phyloP scores from a whole-genome alignment of 64 coral and sea anemone species.

The Platygyra sinensis region DNA sequence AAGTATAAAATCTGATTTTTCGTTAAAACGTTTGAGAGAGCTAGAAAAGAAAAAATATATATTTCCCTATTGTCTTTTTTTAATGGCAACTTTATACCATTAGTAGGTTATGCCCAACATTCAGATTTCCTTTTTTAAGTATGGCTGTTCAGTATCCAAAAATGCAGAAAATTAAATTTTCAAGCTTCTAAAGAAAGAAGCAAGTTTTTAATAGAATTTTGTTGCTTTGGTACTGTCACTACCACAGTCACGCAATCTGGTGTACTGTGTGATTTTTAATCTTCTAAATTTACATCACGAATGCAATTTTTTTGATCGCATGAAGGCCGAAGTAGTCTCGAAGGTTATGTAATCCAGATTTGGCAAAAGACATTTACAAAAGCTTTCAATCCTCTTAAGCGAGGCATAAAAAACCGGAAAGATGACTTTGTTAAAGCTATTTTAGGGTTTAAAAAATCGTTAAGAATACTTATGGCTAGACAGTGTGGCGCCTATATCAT shows the following conservation, averaged over 20 bases:
- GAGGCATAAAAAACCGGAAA: neutral
- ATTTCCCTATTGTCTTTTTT: too few species aligned
- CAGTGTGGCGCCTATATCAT: neutral
- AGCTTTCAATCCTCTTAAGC: constrained; percentile 22
- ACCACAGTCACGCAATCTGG: neutral
- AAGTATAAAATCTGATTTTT: too few species aligned
- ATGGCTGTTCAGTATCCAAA: too few species aligned
- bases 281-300: too few species aligned
- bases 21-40: too few species aligned
- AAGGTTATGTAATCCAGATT: constrained; percentile 26
- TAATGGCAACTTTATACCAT: too few species aligned
- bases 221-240: neutral
- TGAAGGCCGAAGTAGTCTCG: neutral
- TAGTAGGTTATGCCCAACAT: too few species aligned
- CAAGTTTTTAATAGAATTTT: too few species aligned
- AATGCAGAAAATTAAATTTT: too few species aligned
- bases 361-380: neutral
- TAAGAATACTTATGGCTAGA: constrained; percentile 22
- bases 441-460: constrained; percentile 15
- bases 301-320: neutral
- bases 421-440: constrained; percentile 12
- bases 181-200: too few species aligned
- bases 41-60: too few species aligned
- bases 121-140: too few species aligned
- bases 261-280: neutral